These are phyloP conservation scores for Fulmarus glacialis DNA, from an alignment of 2,113 vertebrate genomes.

Conservation along the genomic window DNA sequence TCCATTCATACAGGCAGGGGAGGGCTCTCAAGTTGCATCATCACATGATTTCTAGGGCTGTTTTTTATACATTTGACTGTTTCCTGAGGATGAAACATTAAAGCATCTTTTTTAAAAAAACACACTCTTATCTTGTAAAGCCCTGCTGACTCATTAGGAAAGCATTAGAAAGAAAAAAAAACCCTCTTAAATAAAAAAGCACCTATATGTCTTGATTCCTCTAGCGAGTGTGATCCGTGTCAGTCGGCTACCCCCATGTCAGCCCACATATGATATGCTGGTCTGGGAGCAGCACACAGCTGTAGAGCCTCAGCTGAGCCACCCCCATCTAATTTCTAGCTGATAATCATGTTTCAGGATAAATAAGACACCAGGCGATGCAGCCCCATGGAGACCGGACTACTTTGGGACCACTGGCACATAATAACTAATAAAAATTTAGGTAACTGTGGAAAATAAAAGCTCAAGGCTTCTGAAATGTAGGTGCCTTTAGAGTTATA, in stretches of 20 bases:
- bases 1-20: too few species aligned
- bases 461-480: background rate
- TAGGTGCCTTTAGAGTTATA: background rate
- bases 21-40: background rate
- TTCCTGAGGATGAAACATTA: background rate
- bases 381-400: background rate
- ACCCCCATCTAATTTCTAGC: background rate
- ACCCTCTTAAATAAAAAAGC: background rate
- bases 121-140: background rate
- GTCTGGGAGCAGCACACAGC: background rate
- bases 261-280: fast-evolving
- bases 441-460: background rate
- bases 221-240: background rate
- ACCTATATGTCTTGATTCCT: background rate
- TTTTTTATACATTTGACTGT: background rate
- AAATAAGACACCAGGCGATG: background rate
- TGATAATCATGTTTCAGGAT: background rate
- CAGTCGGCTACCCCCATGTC: background rate
- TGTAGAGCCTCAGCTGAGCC: background rate
- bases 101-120: background rate
- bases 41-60: background rate
- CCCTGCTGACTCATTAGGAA: background rate
- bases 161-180: background rate
- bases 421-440: background rate
- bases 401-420: background rate